Percentiles rank a stretch among this genome's conserved stretches.
Evolutionary conservation across 2,888 invertebrate genomes (phyloP).

Genomic region (Cheilosia pagana): DNA sequence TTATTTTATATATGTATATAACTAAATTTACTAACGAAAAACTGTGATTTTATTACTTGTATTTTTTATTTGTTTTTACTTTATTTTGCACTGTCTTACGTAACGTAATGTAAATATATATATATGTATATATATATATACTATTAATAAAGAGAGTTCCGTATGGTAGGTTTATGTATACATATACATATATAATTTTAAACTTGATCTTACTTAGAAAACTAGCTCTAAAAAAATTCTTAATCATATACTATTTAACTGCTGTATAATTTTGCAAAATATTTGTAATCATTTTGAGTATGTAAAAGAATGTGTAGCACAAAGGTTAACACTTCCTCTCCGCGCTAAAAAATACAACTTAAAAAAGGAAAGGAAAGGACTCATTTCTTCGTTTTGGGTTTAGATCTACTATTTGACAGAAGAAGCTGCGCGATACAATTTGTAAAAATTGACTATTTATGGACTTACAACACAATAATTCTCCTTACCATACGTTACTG

Average conservation of each 20-base stretch:
- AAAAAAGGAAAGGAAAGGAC: constrained; percentile 3
- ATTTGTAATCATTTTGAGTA: constrained; percentile 53
- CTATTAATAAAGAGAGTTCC: constrained; percentile 58
- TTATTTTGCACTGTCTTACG: constrained; percentile 73
- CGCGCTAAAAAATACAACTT: not conserved
- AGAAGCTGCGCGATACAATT: constrained; percentile 62
- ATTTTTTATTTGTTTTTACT: constrained; percentile 35
- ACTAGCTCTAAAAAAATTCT: constrained; percentile 63
- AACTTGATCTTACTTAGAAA: constrained; percentile 56
- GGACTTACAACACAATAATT: constrained; percentile 51
- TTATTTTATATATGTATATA: constrained; percentile 18
- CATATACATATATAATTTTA: constrained; percentile 74
- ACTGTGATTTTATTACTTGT: constrained; percentile 49
- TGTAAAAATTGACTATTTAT: constrained; percentile 71
- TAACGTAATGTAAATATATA: constrained; percentile 48
- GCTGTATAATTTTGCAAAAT: constrained; percentile 50
- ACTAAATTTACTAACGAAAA: constrained; percentile 71
- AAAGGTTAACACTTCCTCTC: constrained; percentile 4
- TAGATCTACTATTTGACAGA: constrained; percentile 56
- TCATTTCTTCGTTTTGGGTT: constrained; percentile 25
- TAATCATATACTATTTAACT: constrained; percentile 68
- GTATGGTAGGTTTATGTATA: constrained; percentile 58
- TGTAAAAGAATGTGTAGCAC: constrained; percentile 39
- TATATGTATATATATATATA: constrained; percentile 40
- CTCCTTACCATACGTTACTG: constrained; percentile 51